Base-by-base conservation (phyloP, 35 echinoderm and acorn worm genomes). In the Chiridota heheva region DNA sequence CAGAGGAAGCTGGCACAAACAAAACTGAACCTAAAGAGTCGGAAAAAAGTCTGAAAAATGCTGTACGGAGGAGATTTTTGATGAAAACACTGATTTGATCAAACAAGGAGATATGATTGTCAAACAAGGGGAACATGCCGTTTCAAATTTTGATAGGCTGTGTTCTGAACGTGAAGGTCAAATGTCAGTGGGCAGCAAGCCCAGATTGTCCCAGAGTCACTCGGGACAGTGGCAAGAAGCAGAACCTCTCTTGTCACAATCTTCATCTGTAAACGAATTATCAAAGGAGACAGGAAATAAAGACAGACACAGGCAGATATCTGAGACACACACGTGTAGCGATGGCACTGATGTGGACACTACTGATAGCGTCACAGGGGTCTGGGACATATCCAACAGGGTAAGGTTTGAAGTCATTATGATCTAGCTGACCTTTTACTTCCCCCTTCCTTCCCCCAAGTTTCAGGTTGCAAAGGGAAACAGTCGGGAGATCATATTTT, bases 361-460 rank as follows among this genome's bases (percentile, higher is more conserved):
- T 8, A 90, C 87, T 18, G 87, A 90, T 28, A 96, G 92, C 40
- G 86, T 86, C 29, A 86, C 92, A 25, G 87, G 87, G 40, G 91
- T 80, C 13, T 89, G 85, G 69, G 92, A 96, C 45, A 85, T 96
- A 13, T 81, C 92, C 7, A 96, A 96, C 44, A 85, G 92, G 87
- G 92, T 96, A 58, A 86, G 82, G 16, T 18, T n/a, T 20, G 10
- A 53, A 22, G 3, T 30, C 44, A 10, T 69, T 53, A 53, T 53
- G n/a, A n/a, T n/a, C n/a, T 22, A 53, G 10, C 48, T 53, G 22
- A 53, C 48, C 22, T 22, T 22, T 53, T 22, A 13, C 10, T 53
- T 53, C 48, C 10, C 48, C 48, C 48, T 53, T 22, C 10, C 48
- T 13, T 22, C 10, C 48, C 48, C 48, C 48, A 53, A 10, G 22